These are phyloP conservation scores for Dermochelys coriacea DNA, from an alignment of 2,797 vertebrate genomes.

Conservation along the genomic window DNA sequence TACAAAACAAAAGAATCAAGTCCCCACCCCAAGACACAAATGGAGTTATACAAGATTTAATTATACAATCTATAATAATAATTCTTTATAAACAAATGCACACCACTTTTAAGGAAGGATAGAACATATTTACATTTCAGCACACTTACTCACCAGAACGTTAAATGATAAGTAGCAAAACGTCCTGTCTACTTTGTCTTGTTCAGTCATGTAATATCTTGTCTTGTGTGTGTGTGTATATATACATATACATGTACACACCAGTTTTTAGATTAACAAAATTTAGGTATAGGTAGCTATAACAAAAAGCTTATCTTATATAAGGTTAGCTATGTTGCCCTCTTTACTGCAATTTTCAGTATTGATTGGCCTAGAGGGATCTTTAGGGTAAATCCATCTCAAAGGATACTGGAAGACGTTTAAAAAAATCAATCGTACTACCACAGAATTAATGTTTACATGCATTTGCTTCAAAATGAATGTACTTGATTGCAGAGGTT, in stretches of 20 bases:
- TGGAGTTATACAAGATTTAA: neutral
- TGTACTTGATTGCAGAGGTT: neutral
- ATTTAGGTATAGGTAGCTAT: rapidly evolving
- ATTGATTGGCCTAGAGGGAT: neutral
- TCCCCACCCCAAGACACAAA: rapidly evolving
- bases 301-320: neutral
- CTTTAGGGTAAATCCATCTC: neutral
- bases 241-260: rapidly evolving
- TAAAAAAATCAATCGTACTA: neutral
- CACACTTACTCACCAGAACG: neutral
- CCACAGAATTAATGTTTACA: neutral
- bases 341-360: neutral
- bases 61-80: rapidly evolving
- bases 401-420: neutral
- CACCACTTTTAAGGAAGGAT: neutral
- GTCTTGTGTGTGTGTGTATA: rapidly evolving
- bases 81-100: neutral
- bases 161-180: neutral
- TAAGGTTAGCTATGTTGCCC: neutral
- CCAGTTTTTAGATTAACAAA: neutral
- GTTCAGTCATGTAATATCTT: neutral
- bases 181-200: neutral
- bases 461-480: neutral
- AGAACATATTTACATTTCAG: neutral
- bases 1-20: neutral